Evolutionary conservation across 1,140 invertebrate species (phyloP).

Genomic region (Bombus fervidus): DNA sequence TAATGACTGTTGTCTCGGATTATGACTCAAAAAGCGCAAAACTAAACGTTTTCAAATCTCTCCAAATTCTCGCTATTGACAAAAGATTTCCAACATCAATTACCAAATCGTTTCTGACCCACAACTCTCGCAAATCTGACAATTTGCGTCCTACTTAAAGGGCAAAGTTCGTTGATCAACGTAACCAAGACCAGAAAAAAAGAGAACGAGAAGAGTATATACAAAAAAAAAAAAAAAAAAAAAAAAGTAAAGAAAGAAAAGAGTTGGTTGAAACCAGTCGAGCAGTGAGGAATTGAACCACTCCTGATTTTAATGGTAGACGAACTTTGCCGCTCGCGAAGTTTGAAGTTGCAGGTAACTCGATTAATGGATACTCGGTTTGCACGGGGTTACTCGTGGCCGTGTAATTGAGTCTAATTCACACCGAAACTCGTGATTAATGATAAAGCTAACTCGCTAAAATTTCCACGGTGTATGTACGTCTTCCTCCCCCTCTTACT

Average conservation of each 20-base stretch:
- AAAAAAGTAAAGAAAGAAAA: constrained; percentile 21
- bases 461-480: constrained; percentile 45
- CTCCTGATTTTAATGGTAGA: constrained; percentile 65
- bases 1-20: no score
- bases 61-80: no score
- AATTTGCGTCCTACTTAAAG: not conserved
- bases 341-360: constrained; percentile 68
- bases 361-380: constrained; percentile 69
- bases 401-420: constrained; percentile 69
- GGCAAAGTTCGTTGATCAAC: not conserved
- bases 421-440: constrained; percentile 64
- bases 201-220: not conserved
- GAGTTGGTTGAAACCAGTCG: constrained; percentile 42
- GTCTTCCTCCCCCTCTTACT: no score
- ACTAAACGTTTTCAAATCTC: no score
- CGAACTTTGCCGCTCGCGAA: constrained; percentile 64
- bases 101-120: not conserved
- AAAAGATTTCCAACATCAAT: no score
- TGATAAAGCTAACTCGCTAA: constrained; percentile 63
- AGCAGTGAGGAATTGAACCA: constrained; percentile 62
- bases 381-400: constrained; percentile 66
- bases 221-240: constrained; percentile 1
- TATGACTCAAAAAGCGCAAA: no score
- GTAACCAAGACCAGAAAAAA: not conserved
- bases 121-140: not conserved